Conservation (phyloP, 2,888 invertebrate species). For the Beris morrisii region DNA sequence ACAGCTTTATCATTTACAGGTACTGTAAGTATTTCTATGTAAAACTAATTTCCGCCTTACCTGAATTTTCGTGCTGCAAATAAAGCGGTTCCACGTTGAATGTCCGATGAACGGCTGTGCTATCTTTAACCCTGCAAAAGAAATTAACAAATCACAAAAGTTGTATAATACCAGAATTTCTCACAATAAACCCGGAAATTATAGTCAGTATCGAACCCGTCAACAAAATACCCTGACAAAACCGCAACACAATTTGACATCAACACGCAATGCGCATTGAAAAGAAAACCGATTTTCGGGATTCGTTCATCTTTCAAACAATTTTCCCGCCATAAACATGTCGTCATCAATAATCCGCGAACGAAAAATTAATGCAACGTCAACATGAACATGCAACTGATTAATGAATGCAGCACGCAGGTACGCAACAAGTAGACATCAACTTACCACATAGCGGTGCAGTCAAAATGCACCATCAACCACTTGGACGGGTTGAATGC, state of each 20-base stretch:
- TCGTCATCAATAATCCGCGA: constrained; percentile 23
- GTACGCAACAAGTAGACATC: not conserved
- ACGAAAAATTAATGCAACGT: constrained; percentile 1
- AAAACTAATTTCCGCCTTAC: constrained; percentile 55
- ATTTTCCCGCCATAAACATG: too few relatives aligned
- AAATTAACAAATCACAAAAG: constrained; percentile 37
- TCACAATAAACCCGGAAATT: too few relatives aligned
- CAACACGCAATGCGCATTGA: not conserved
- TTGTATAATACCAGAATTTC: constrained; percentile 24
- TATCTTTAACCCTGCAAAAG: constrained; percentile 83
- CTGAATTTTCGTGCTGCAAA: constrained; percentile 96
- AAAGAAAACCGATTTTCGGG: not conserved
- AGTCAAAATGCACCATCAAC: constrained; percentile 99
- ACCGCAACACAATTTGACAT: not conserved
- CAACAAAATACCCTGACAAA: not conserved
- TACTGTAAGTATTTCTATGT: too few relatives aligned
- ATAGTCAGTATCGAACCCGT: not conserved
- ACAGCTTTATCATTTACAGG: too few relatives aligned
- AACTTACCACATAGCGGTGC: constrained; percentile 95
- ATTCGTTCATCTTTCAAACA: not conserved
- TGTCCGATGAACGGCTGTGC: constrained; percentile 88
- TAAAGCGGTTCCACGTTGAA: constrained; percentile 98
- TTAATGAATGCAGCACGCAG: constrained; percentile 11
- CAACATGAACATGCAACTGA: too few relatives aligned
- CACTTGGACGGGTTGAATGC: constrained; percentile 99